Evolutionary conservation across 2,113 vertebrate species (phyloP), one percentile per base, ranked within the genome.

Genomic region (Jacana jacana): DNA sequence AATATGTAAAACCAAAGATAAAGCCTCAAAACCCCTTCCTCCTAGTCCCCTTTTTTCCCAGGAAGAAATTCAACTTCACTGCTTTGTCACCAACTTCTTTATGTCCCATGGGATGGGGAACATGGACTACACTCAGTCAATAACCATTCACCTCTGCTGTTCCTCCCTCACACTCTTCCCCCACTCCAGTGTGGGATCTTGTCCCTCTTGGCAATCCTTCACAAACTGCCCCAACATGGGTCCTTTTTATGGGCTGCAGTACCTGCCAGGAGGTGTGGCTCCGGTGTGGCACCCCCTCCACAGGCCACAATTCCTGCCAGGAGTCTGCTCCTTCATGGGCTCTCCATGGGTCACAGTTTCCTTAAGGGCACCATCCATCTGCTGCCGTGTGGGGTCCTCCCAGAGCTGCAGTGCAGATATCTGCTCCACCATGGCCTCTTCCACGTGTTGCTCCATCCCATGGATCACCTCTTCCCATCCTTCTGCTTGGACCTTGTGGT

Each of bases 361-460:
- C 22, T 72, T 17, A 15, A n/a, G 27, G 39, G 33, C 11, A 73
- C 8, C 14, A 71, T 8, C 0, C 1, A 35, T 27, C 20, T 72
- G 25, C 13, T 58, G 48, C 1, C 2, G 13, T 11, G 25, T 28
- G 39, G 24, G 17, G 16, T 23, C 12, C 57, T 80, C 52, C 46
- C 57, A 40, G 31, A 16, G 27, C 46, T 63, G 27, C 44, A 69
- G 10, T 2, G 3, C 6, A 33, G 28, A 8, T 24, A 70, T 24
- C 4, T 8, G 31, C 39, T 69, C 46, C 64, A 73, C 17, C 37
- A 35, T 0, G 4, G 31, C 31, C 14, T 75, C 35, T 52, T 24
- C 30, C 35, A 42, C 0, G 0, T 25, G 30, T 31, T 55, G 14
- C 39, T 71, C 46, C 6, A 1, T 13, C 1, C 13, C 28, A 39